A percentile compares a stretch with the other conserved stretches of the same genome.
These are phyloP conservation scores for Clitarchus hookeri DNA, from an alignment of 2,888 invertebrate species.

Conservation along the genomic window DNA sequence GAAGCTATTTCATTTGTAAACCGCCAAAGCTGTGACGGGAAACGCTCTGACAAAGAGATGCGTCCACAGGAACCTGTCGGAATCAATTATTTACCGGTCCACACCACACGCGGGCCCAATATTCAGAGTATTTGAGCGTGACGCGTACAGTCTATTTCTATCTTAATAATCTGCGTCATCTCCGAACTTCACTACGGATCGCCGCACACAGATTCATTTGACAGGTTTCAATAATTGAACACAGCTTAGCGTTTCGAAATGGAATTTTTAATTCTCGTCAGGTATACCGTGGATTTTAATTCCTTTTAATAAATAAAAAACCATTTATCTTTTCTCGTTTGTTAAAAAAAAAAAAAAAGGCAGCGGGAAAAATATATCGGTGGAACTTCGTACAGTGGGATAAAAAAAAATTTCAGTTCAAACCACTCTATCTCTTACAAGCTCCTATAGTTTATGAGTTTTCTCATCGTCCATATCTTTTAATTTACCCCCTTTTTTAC, in stretches of 20 bases:
- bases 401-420: neutral
- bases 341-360: neutral
- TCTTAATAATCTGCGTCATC: constrained; percentile 19
- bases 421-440: neutral
- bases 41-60: neutral
- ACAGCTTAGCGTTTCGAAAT: constrained; percentile 20
- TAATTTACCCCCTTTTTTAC: neutral
- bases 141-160: neutral
- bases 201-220: constrained; percentile 7
- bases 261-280: constrained; percentile 21
- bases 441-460: constrained; percentile 7
- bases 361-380: neutral
- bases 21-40: neutral
- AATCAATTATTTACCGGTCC: constrained; percentile 20
- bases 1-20: neutral
- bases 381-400: neutral
- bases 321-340: constrained; percentile 15
- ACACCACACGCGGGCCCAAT: neutral
- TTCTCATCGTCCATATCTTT: constrained; percentile 4
- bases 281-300: constrained; percentile 10
- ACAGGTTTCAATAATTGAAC: constrained; percentile 23
- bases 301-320: constrained; percentile 21
- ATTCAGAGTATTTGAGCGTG: neutral
- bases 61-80: neutral
- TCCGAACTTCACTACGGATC: neutral